Percentiles rank a stretch among this genome's conserved stretches.
These are phyloP conservation scores for Cylas formicarius DNA, from an alignment of 1,140 invertebrate species.

Conservation along the genomic window DNA sequence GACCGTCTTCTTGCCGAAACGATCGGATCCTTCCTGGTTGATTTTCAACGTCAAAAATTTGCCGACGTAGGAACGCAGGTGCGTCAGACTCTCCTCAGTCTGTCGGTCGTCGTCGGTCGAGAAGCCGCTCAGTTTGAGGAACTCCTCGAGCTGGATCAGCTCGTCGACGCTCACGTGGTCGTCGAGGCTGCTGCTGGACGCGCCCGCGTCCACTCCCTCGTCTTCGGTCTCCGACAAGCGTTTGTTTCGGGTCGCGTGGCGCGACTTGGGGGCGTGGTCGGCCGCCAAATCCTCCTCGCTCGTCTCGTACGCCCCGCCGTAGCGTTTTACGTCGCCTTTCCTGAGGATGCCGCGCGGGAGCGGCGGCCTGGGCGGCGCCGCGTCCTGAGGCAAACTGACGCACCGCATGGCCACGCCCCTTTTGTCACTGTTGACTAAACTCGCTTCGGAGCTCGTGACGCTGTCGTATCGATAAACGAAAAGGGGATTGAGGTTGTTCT, in stretches of 20 bases:
- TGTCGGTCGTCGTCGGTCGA: slow-evolving; percentile 58
- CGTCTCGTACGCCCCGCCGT: slow-evolving; percentile 74
- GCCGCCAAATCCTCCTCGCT: slow-evolving; percentile 45
- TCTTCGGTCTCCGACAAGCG: slow-evolving; percentile 55
- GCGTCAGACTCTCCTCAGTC: slow-evolving; percentile 56
- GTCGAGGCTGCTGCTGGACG: slow-evolving; percentile 40
- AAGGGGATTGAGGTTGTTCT: slow-evolving; percentile 56
- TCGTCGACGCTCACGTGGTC: slow-evolving; percentile 54
- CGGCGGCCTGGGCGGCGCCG: slow-evolving; percentile 59
- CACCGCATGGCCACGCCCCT: slow-evolving; percentile 49
- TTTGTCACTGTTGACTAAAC: slow-evolving; percentile 49
- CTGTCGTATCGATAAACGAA: slow-evolving; percentile 79
- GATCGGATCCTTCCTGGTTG: slow-evolving; percentile 46
- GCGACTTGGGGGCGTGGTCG: slow-evolving; percentile 56
- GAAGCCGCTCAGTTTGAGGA: slow-evolving; percentile 63
- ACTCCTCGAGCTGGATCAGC: slow-evolving; percentile 63
- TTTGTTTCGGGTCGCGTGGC: slow-evolving; percentile 48
- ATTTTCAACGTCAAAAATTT: slow-evolving; percentile 53
- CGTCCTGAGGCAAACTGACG: slow-evolving; percentile 55
- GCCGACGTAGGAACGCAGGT: slow-evolving; percentile 61
- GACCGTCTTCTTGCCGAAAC: slow-evolving; percentile 60
- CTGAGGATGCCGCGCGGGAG: slow-evolving; percentile 59
- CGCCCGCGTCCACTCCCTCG: slow-evolving; percentile 43
- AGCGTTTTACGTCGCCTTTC: slow-evolving; percentile 49
- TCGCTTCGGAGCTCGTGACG: slow-evolving; percentile 59